Evolutionary conservation across 2,113 vertebrate species (phyloP), one percentile per base, ranked within the genome.

Genomic region (Triplophysa tibetana): DNA sequence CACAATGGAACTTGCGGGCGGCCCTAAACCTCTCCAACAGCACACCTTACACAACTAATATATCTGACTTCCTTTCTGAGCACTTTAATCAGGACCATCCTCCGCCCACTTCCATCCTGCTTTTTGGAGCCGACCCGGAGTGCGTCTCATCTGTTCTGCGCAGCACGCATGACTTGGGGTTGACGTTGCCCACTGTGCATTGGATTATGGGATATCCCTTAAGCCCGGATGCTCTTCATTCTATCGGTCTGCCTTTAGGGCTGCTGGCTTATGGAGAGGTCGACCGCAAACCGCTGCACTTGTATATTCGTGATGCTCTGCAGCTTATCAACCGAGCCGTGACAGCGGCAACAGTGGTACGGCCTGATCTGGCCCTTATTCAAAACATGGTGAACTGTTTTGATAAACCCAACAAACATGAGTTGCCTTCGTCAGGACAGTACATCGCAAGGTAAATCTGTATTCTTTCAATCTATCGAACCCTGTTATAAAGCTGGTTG

Each of bases 131-230:
- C 0, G 91, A 96, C 10, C 88, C 91, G 0, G 88, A 84, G 45
- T 93, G 77, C 0, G 89, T 94, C 2, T 90, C 85, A 0, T 90
- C 89, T 0, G 58, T 98, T 45, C 92, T 98, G 70, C 88, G 69
- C 52, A 92, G 76, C 0, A 95, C 91, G 0, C 93, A 93, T 23
- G 89, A 90, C 14, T 38, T 91, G 12, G 91, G 94, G 14, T 85
- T 95, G 26, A 82, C 84, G 0, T 85, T 78, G 0, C 95, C 93
- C 0, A 93, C 95, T 0, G 87, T 96, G 54, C 95, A 92, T 82
- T 98, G 97, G 97, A 81, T 99, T 82, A 91, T 97, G 93, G 97
- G 96, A 81, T 94, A 94, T 8, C 96, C 96, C 0, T 89, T 97
- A 78, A 92, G 93, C 0, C 84, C 94, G 0, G 86, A 92, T 0